A percentile compares a stretch with the other conserved stretches of the same genome.
Evolutionary conservation across 92 coral and sea anemone genomes (phyloP).

Genomic region (Plumapathes pennacea): DNA sequence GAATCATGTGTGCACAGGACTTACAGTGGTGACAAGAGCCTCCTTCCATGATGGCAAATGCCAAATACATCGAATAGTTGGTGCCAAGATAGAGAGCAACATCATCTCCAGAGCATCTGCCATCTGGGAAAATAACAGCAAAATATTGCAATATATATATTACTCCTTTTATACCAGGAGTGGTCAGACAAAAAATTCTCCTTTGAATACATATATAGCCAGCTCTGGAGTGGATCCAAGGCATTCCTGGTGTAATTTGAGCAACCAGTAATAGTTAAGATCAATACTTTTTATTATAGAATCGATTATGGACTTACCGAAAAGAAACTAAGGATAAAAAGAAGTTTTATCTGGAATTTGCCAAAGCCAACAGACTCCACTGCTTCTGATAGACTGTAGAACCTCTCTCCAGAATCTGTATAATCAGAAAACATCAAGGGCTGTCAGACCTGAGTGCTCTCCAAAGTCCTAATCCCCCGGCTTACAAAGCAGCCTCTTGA

Average conservation of each 20-base stretch:
- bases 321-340: slow-evolving; percentile 73
- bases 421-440: not conserved
- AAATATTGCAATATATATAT: too few species aligned
- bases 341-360: slow-evolving; percentile 63
- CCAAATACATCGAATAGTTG: slow-evolving; percentile 81
- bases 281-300: not conserved
- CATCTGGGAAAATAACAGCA: slow-evolving; percentile 19
- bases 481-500: too few species aligned
- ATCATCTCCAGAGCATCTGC: slow-evolving; percentile 87
- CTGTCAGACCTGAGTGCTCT: too few species aligned
- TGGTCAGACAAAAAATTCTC: too few species aligned
- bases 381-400: slow-evolving; percentile 73
- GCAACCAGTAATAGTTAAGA: too few species aligned
- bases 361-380: slow-evolving; percentile 82
- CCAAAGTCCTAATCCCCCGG: too few species aligned
- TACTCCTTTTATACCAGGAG: too few species aligned
- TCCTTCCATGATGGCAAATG: slow-evolving; percentile 80
- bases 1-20: slow-evolving; percentile 14
- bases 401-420: slow-evolving; percentile 33
- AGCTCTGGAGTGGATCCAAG: too few species aligned
- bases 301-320: slow-evolving; percentile 49
- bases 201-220: too few species aligned
- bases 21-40: slow-evolving; percentile 81
- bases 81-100: slow-evolving; percentile 83
- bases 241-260: too few species aligned